Conservation (phyloP, 2,113 vertebrate genomes). For the Macaca mulatta region DNA sequence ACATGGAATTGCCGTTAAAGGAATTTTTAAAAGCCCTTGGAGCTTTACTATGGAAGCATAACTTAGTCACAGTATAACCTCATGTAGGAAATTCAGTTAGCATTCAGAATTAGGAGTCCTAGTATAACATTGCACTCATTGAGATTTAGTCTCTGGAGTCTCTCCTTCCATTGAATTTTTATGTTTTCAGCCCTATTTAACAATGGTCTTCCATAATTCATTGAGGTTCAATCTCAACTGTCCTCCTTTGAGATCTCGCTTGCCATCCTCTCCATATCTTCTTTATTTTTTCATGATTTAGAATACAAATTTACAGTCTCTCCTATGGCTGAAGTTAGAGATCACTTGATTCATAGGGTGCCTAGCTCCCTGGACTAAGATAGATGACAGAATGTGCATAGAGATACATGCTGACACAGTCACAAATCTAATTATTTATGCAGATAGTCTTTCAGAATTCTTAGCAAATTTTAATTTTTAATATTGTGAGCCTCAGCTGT, state of each 20-base stretch:
- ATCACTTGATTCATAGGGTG: neutral
- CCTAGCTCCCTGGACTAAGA: neutral
- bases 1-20: neutral
- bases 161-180: neutral
- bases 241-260: neutral
- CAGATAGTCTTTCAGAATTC: slow-evolving; percentile 74
- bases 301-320: neutral
- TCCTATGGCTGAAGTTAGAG: neutral
- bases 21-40: neutral
- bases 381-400: neutral
- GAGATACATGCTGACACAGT: neutral
- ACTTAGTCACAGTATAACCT: neutral
- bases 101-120: slow-evolving; percentile 14
- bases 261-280: neutral
- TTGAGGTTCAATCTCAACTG: neutral
- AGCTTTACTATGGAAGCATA: slow-evolving; percentile 19
- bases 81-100: slow-evolving; percentile 21
- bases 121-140: neutral
- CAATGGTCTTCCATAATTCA: neutral
- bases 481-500: slow-evolving; percentile 62
- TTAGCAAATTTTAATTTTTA: slow-evolving; percentile 78
- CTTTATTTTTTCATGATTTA: slow-evolving; percentile 1
- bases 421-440: slow-evolving; percentile 50
- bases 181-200: neutral
- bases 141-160: neutral